A percentile compares a stretch with the other conserved stretches of the same genome.
Conservation (phyloP, 2,113 vertebrate genomes). For the Microcebus lehilahytsara region DNA sequence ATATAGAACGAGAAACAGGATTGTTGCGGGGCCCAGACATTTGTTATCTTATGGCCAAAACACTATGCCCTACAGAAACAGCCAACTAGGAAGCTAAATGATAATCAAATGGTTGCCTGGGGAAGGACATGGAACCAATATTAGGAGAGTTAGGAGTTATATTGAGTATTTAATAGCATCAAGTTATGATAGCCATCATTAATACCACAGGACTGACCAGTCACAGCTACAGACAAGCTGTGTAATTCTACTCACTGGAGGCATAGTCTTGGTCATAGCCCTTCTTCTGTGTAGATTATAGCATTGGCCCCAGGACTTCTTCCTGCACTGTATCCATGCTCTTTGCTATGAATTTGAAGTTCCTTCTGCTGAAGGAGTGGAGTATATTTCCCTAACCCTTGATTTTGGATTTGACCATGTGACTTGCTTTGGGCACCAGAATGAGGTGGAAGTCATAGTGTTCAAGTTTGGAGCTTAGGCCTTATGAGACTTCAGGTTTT, state of each 20-base stretch:
- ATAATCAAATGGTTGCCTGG: not conserved
- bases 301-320: not conserved
- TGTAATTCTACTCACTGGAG: not conserved
- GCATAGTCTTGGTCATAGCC: not conserved
- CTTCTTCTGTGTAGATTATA: not conserved
- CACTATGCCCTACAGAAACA: not conserved
- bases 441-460: not conserved
- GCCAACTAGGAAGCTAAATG: not conserved
- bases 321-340: not conserved
- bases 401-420: not conserved
- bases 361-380: not conserved
- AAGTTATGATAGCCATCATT: not conserved
- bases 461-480: not conserved
- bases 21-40: not conserved
- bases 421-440: not conserved
- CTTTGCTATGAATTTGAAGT: slow-evolving; percentile 1
- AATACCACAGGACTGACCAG: not conserved
- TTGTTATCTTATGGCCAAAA: not conserved
- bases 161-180: not conserved
- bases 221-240: not conserved
- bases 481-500: not conserved
- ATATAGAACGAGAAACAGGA: not conserved
- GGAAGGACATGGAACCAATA: not conserved
- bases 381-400: not conserved
- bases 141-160: not conserved